phyloP scores from a whole-genome alignment of 1,140 invertebrate species.

The Bombyx mandarina region DNA sequence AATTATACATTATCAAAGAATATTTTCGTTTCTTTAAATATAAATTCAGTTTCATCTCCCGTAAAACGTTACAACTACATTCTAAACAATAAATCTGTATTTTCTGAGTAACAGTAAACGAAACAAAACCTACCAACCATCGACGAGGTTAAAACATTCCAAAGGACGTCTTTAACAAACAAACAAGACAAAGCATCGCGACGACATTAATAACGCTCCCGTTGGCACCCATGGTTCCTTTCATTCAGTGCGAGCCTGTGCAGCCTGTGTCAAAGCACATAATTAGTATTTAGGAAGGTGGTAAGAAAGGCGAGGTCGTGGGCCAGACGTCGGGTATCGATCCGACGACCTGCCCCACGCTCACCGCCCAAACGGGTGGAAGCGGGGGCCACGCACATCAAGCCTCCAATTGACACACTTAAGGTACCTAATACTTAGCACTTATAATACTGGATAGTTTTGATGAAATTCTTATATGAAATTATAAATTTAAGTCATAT shows the following conservation, averaged over 20 bases:
- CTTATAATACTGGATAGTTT: slow-evolving; percentile 38
- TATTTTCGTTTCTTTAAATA: too few relatives aligned
- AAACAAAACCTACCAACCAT: too few relatives aligned
- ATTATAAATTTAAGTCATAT: neutral
- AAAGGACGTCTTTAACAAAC: too few relatives aligned
- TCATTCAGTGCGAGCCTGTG: slow-evolving; percentile 52
- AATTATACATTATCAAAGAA: too few relatives aligned
- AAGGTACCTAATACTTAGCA: slow-evolving; percentile 58
- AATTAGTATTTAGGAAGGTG: slow-evolving; percentile 71
- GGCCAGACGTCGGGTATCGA: slow-evolving; percentile 68
- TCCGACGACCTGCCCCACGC: slow-evolving; percentile 63
- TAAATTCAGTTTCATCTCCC: too few relatives aligned
- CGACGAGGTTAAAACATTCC: too few relatives aligned
- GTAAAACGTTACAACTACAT: too few relatives aligned
- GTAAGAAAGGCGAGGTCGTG: slow-evolving; percentile 69
- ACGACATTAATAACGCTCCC: slow-evolving; percentile 52
- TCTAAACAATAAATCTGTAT: too few relatives aligned
- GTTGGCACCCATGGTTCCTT: slow-evolving; percentile 54
- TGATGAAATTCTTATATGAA: neutral
- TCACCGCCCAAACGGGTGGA: slow-evolving; percentile 27
- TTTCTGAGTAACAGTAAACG: too few relatives aligned
- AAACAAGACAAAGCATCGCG: slow-evolving; percentile 32
- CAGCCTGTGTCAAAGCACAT: slow-evolving; percentile 68
- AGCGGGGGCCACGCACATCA: slow-evolving; percentile 56
- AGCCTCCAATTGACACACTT: slow-evolving; percentile 69